phyloP scores from a whole-genome alignment of 2,888 invertebrate genomes.

The Thalpophila matura region DNA sequence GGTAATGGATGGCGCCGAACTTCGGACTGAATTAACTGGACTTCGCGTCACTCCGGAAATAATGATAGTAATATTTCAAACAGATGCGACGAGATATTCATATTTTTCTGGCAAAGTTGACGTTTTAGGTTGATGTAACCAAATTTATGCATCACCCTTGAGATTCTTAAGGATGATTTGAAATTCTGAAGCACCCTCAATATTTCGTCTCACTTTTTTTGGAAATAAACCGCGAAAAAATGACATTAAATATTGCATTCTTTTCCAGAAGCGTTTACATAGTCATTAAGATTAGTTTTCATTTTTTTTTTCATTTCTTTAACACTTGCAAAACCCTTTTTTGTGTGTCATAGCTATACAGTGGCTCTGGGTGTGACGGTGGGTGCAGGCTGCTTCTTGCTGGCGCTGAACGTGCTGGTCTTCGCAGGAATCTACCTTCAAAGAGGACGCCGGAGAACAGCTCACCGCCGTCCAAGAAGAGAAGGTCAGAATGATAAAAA shows the following conservation, averaged over 20 bases:
- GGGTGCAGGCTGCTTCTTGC: conserved; percentile 93
- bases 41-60: conserved; percentile 66
- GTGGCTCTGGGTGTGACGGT: conserved; percentile 95
- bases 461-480: conserved; percentile 75
- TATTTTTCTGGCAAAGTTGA: conserved; percentile 59
- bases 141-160: conserved; percentile 62
- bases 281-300: not conserved
- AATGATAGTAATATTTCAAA: conserved; percentile 70
- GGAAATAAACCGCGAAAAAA: conserved; percentile 9
- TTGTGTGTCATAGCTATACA: conserved; percentile 90
- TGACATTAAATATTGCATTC: not conserved
- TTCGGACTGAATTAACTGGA: conserved; percentile 72
- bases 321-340: not conserved
- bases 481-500: conserved; percentile 70
- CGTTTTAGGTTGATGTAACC: conserved; percentile 54
- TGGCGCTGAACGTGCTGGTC: conserved; percentile 93
- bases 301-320: not conserved
- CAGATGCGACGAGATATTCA: conserved; percentile 56
- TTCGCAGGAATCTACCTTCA: conserved; percentile 95
- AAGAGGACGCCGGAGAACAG: conserved; percentile 89
- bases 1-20: conserved; percentile 75
- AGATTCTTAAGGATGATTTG: conserved; percentile 44
- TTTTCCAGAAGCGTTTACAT: conserved; percentile 2
- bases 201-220: conserved; percentile 26
- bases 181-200: conserved; percentile 36